These are phyloP conservation scores for Apoda limacodes DNA, from an alignment of 2,888 invertebrate species.

Conservation along the genomic window DNA sequence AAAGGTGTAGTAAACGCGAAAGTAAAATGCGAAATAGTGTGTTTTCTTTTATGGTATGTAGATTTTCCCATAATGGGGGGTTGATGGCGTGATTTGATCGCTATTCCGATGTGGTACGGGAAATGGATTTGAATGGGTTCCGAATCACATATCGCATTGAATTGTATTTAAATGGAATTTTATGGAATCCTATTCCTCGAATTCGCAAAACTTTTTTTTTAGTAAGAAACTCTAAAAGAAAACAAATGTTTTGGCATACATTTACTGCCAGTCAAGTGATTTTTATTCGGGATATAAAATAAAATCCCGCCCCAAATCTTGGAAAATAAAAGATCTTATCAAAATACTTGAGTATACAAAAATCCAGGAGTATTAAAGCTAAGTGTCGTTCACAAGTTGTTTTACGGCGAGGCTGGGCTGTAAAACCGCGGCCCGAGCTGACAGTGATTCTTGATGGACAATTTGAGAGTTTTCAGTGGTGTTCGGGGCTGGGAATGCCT, in stretches of 20 bases:
- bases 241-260: no score
- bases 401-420: conserved; percentile 43
- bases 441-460: conserved; percentile 66
- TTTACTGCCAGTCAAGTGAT: no score
- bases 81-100: conserved; percentile 33
- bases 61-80: conserved; percentile 26
- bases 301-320: no score
- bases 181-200: background rate
- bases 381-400: conserved; percentile 57
- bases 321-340: no score
- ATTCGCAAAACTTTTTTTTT: conserved; percentile 1
- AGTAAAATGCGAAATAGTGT: conserved; percentile 37
- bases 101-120: conserved; percentile 17
- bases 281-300: background rate
- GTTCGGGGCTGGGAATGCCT: conserved; percentile 24
- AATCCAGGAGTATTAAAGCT: conserved; percentile 49
- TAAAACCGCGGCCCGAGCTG: conserved; percentile 46
- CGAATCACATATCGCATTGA: conserved; percentile 25
- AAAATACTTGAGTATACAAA: conserved; percentile 34
- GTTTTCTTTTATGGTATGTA: conserved; percentile 37
- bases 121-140: conserved; percentile 31
- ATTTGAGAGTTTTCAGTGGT: conserved; percentile 53
- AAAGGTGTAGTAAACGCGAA: conserved; percentile 45
- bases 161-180: background rate
- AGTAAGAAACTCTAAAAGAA: no score